Base-by-base conservation (phyloP, 2,113 vertebrate species). In the Heterotilapia buettikoferi region DNA sequence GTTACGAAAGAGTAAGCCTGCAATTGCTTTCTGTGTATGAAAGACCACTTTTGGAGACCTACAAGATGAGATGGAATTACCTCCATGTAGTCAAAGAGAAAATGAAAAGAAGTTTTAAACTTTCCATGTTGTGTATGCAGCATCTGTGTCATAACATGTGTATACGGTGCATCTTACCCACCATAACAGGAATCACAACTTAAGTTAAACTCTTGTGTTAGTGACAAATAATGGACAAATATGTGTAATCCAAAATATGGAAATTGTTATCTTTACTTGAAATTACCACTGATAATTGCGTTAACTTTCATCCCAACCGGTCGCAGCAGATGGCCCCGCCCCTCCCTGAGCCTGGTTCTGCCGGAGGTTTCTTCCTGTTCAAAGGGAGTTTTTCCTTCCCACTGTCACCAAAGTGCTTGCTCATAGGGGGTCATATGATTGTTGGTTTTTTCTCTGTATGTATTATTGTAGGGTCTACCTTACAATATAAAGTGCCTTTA, bases 301-400 rank as follows among this genome's bases (percentile, higher is more conserved):
- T 68, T 5, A 68, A 38, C 4, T 68, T 68, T 61, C 57, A 61
- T 61, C 16, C 57, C 29, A 61, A 61, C 21, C 21, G 2, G 8
- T 33, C 0, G 0, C 29, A 33, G 29, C 8, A 61, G 16, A 33
- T 61, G 57, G 57, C 57, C 2, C 57, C 5, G 1, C 14, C 14
- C 57, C 8, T 31, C 57, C 57, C 29, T 31, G 29, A 61, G 57
- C 2, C 57, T 33, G 57, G 29, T 61, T 33, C 8, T 61, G 26
- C 1, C 0, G 0, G 8, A 61, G 29, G 5, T 61, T 61, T 18
- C 57, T 31, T 6, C 26, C 26, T 31, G 14, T 61, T 61, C 18
- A 0, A 61, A 61, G 56, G 3, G 57, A 61, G 26, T 61, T 61
- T 61, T 61, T 61, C 57, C 5, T 61, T 61, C 14, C 57, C 26